These are phyloP conservation scores for Rafetus swinhoei DNA, from an alignment of 2,113 vertebrate genomes.

Conservation along the genomic window DNA sequence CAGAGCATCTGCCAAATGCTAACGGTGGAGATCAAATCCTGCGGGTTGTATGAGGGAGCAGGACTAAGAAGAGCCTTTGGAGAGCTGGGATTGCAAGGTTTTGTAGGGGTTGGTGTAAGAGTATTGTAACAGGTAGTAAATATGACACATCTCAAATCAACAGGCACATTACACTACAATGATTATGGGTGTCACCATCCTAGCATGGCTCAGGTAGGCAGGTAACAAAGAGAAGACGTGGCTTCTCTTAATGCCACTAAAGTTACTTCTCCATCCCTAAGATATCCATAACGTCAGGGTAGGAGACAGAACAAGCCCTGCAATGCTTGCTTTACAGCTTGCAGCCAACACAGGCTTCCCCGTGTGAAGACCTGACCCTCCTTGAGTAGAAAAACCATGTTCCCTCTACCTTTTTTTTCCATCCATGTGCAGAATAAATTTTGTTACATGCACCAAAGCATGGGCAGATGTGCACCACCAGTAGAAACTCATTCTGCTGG, in stretches of 20 bases:
- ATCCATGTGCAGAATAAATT: too few relatives aligned
- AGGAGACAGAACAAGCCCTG: neutral
- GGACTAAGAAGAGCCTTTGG: constrained; percentile 10
- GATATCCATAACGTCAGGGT: neutral
- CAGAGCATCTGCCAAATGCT: neutral
- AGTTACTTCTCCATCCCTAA: neutral
- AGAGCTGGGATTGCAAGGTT: constrained; percentile 4
- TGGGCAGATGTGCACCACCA: too few relatives aligned
- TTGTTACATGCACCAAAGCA: too few relatives aligned
- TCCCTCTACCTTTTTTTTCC: too few relatives aligned
- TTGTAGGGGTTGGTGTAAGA: constrained; percentile 54
- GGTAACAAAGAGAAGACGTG: neutral
- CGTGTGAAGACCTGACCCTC: neutral
- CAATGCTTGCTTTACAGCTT: neutral
- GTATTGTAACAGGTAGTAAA: constrained; percentile 69
- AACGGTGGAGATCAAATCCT: neutral
- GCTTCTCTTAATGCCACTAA: neutral
- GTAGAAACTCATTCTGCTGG: too few relatives aligned
- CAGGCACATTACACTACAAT: constrained; percentile 52
- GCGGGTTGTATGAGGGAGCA: neutral
- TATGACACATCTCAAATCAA: constrained; percentile 62
- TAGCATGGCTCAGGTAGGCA: neutral
- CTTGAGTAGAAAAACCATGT: neutral
- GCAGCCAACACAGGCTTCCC: neutral
- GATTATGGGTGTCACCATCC: constrained; percentile 47